These are phyloP conservation scores for Euzetes globulus DNA, from an alignment of 2,888 invertebrate species.

Conservation along the genomic window DNA sequence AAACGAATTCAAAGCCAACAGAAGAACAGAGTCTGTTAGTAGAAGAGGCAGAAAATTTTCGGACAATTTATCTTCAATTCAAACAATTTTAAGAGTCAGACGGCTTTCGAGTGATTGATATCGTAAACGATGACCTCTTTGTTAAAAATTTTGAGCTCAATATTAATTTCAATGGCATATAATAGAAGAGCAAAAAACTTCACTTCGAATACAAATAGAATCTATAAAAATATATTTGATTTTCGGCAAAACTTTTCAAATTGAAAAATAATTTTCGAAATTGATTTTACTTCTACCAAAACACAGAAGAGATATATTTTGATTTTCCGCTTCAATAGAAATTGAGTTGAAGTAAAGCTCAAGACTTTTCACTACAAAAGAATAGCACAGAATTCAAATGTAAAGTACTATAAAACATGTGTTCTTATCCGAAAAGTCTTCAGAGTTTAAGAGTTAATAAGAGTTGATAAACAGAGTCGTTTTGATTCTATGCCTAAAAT, in stretches of 20 bases:
- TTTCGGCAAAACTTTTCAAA: neutral
- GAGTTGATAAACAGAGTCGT: too few species aligned
- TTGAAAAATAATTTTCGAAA: neutral
- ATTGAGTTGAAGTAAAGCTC: too few species aligned
- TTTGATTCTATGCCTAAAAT: too few species aligned
- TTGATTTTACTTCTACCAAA: too few species aligned
- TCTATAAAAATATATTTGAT: neutral
- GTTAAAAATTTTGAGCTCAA: neutral
- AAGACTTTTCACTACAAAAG: too few species aligned
- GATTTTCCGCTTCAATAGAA: too few species aligned
- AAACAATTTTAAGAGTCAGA: neutral
- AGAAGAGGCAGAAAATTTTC: neutral
- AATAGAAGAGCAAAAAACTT: neutral
- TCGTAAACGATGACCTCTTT: neutral
- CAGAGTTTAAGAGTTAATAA: too few species aligned
- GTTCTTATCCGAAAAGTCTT: too few species aligned
- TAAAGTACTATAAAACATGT: too few species aligned
- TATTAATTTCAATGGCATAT: neutral
- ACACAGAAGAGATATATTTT: too few species aligned
- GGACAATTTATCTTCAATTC: slow-evolving; percentile 11
- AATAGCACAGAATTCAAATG: too few species aligned
- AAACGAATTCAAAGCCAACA: neutral
- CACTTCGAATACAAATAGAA: neutral
- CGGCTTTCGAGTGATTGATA: neutral
- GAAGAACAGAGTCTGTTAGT: neutral